phyloP scores from a whole-genome alignment of 53 echinoderm and acorn worm genomes.

The Henricia sp. region DNA sequence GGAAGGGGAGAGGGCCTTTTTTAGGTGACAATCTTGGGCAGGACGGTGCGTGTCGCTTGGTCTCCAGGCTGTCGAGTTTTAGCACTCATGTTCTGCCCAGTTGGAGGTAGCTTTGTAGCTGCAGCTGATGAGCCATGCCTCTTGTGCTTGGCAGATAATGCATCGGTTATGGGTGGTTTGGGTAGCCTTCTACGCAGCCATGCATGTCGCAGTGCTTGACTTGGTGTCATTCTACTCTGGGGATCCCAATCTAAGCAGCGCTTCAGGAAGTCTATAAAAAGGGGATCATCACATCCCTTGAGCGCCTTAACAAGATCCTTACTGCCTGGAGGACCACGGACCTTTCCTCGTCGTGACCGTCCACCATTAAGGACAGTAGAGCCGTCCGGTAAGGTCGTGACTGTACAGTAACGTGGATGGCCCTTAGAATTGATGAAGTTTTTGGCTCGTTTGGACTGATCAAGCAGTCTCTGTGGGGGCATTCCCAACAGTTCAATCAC shows the following conservation, averaged over 20 bases:
- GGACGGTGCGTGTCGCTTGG: conserved; percentile 86
- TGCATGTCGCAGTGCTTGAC: conserved; percentile 96
- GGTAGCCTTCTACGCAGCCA: conserved; percentile 96
- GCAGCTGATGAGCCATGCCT: conserved; percentile 89
- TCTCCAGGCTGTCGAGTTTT: conserved; percentile 79
- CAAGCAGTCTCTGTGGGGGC: conserved; percentile 91
- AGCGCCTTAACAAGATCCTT: conserved; percentile 98
- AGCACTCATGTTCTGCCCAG: conserved; percentile 81
- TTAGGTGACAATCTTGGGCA: conserved; percentile 99
- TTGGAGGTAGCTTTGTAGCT: conserved; percentile 93
- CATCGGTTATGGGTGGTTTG: conserved; percentile 81
- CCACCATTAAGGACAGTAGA: conserved; percentile 96
- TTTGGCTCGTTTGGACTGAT: conserved; percentile 96
- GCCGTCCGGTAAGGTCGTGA: conserved; percentile 98
- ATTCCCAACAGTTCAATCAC: conserved; percentile 97
- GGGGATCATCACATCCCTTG: conserved; percentile 95
- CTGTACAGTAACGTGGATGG: conserved; percentile 95
- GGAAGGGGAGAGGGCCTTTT: too few species aligned
- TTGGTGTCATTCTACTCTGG: conserved; percentile 90
- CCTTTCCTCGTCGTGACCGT: conserved; percentile 92
- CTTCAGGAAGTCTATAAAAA: conserved; percentile 95
- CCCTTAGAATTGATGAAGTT: conserved; percentile 99
- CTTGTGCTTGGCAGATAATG: conserved; percentile 94
- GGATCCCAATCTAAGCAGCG: conserved; percentile 98
- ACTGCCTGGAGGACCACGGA: conserved; percentile 93